phyloP scores from a whole-genome alignment of 2,888 invertebrate genomes.

The Calameuta filiformis region DNA sequence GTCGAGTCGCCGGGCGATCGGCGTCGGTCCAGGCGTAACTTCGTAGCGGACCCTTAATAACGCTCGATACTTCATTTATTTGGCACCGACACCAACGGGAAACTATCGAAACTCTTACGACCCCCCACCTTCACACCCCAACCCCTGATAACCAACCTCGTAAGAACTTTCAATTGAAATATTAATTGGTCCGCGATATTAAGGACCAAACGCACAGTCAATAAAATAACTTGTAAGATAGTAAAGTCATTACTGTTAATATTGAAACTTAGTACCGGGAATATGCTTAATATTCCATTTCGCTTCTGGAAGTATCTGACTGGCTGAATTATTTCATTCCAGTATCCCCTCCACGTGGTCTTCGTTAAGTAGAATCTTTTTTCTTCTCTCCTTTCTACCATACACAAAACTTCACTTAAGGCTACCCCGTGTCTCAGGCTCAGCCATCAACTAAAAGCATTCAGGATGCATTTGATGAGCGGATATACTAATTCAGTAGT shows the following conservation, averaged over 20 bases:
- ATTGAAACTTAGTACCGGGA: conserved; percentile 9
- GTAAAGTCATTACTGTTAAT: conserved; percentile 46
- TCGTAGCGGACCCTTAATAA: not conserved
- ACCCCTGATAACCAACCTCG: not conserved
- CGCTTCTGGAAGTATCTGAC: not conserved
- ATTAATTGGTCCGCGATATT: conserved; percentile 49
- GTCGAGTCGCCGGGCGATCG: not conserved
- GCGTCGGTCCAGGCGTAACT: not conserved
- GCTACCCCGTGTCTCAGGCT: not conserved
- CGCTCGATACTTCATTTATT: conserved; percentile 7
- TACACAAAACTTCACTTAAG: not conserved
- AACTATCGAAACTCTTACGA: conserved; percentile 2
- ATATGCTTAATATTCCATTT: not conserved
- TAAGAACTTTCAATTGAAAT: conserved; percentile 56
- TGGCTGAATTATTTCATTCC: not conserved
- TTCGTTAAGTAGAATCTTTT: not conserved
- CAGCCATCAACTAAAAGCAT: not conserved
- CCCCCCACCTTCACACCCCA: not conserved
- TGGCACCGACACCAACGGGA: not conserved
- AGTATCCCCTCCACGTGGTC: not conserved
- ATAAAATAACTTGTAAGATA: conserved; percentile 34
- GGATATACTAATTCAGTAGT: not conserved
- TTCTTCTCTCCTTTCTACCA: not conserved
- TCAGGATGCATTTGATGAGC: not conserved
- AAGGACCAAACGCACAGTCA: conserved; percentile 8